Conservation (phyloP, 2,797 vertebrate genomes). For the Eulemur coronatus region DNA sequence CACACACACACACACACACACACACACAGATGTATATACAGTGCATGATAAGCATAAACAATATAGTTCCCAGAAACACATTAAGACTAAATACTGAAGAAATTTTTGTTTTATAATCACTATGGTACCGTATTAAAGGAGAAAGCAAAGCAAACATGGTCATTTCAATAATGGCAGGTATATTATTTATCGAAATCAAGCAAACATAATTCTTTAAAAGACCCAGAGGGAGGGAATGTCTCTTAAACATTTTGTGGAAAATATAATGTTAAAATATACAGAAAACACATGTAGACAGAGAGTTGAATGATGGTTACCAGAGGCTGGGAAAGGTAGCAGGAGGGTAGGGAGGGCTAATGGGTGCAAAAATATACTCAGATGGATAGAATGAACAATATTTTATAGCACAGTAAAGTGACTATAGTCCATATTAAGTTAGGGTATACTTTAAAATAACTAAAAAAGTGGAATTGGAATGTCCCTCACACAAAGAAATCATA, state of each 20-base stretch:
- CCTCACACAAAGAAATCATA: too few species aligned
- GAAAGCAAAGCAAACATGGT: not conserved
- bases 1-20: not conserved
- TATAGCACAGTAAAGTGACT: too few species aligned
- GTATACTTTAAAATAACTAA: too few species aligned
- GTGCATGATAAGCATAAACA: not conserved
- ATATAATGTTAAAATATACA: too few species aligned
- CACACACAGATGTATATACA: not conserved
- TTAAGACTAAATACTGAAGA: not conserved
- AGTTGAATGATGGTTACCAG: not conserved
- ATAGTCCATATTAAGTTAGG: too few species aligned
- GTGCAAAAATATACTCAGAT: not conserved
- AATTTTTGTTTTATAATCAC: not conserved
- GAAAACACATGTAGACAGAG: too few species aligned
- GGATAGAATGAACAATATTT: too few species aligned
- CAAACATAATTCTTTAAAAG: not conserved
- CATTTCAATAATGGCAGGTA: not conserved
- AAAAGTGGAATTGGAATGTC: too few species aligned
- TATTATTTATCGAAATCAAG: not conserved
- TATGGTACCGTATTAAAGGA: not conserved
- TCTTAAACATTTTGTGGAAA: not conserved
- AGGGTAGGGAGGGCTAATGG: not conserved
- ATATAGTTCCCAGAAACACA: not conserved
- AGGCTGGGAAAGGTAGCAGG: too few species aligned
- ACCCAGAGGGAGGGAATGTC: not conserved